Evolutionary conservation across 1,140 invertebrate genomes (phyloP), one percentile per base, ranked within the genome.

Genomic region (Dinoponera quadriceps): DNA sequence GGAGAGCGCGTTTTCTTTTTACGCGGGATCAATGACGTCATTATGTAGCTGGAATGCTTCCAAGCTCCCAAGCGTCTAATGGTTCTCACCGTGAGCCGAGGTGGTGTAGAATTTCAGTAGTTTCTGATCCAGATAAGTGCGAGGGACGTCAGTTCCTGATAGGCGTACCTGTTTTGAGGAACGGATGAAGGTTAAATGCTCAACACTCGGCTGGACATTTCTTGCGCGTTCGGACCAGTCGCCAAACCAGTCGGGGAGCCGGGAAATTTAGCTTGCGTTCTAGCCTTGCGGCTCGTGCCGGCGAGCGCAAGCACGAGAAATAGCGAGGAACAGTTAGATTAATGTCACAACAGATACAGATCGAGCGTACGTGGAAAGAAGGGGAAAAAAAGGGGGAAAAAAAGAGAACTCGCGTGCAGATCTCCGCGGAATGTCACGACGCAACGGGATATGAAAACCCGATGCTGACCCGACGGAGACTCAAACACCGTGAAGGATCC

Each of bases 141-240:
- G 4, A 68, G 27, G 20, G 48, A 22, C 14, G 57, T 80, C 2
- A 69, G 9, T 29, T 59, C 22, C 20, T 44, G 44, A 27, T 38
- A 11, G 25, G 20, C 22, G 29, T 65, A 80, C 25, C 51, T 59
- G 65, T 80, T 80, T 16, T 20, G 29, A 66, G 33, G 9, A 57
- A 80, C 51, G 65, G 25, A 54, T 14, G 25, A 80, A 71, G 65
- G 54, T 80, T 71, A 65, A 75, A 25, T n/a, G n/a, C n/a, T 65
- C 63, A 71, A 54, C 49, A 69, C 49, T 69, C n/a, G 18, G 13
- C 48, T 29, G 27, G 60, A 11, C 38, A 65, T 48, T 55, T 66
- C 48, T 66, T 77, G 38, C n/a, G 49, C 20, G 29, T 77, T 27
- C 22, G 27, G 14, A 65, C 11, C 60, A n/a, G n/a, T 77, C 33